Conservation (phyloP, 1,140 invertebrate species). For the Uloborus diversus region DNA sequence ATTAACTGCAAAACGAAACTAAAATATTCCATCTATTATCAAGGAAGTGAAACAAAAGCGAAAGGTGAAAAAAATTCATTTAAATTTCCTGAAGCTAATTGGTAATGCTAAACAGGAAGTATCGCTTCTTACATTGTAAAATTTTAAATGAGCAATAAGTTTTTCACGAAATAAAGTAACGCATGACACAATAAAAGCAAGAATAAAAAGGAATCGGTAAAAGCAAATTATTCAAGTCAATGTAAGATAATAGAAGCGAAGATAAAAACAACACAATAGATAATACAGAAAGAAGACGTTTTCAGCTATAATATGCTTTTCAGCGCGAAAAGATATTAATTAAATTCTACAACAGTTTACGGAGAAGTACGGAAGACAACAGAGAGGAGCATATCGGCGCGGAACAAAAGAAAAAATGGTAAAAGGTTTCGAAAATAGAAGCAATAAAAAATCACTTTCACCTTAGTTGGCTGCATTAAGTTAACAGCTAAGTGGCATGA, state of each 20-base stretch:
- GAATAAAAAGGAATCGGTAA: too few relatives aligned
- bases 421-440: constrained; percentile 37
- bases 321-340: constrained; percentile 44
- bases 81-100: neutral
- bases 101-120: neutral
- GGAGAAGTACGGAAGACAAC: neutral
- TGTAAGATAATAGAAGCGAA: too few relatives aligned
- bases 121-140: neutral
- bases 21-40: neutral
- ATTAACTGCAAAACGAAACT: too few relatives aligned
- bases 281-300: too few relatives aligned
- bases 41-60: neutral
- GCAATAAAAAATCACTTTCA: constrained; percentile 48
- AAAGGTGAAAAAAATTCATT: neutral
- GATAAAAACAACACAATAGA: too few relatives aligned
- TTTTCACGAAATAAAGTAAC: neutral
- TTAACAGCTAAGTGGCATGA: constrained; percentile 51
- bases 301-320: too few relatives aligned
- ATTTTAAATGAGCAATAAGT: neutral
- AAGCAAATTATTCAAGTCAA: neutral
- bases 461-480: constrained; percentile 49
- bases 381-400: neutral
- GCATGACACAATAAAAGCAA: too few relatives aligned
- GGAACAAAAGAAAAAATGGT: constrained; percentile 35
- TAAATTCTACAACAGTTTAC: constrained; percentile 43